Evolutionary conservation across 1,140 invertebrate genomes (phyloP), one percentile per base, ranked within the genome.

Genomic region (Panagrolaimus sp.): DNA sequence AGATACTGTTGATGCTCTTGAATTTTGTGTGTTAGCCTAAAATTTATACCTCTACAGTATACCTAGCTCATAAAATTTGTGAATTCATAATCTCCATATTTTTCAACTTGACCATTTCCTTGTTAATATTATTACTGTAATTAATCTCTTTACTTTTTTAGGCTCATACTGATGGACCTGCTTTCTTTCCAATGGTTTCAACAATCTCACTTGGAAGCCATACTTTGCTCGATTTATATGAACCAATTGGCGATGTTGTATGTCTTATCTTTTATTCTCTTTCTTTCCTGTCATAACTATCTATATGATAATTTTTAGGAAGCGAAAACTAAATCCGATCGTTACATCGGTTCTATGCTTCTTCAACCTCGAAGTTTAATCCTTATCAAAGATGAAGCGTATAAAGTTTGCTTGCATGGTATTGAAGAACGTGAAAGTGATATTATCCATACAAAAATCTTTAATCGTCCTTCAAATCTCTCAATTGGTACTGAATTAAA

Each of bases 131-230:
- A n/a, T n/a, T n/a, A n/a, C n/a, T n/a, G n/a, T n/a, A n/a, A n/a
- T n/a, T n/a, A n/a, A n/a, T n/a, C n/a, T n/a, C n/a, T n/a, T n/a
- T n/a, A n/a, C 7, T 38, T 38, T 38, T 38, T 38, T 38, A 38
- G 32, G 90, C 94, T 4, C 95, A 98, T 87, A 89, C 90, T 48
- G 95, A 98, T 87, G 95, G 95, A 1, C 90, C 91, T 2, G 84
- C 97, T 10, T 98, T 96, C 85, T 90, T 90, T 85, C 93, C 94
- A 15, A 90, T 90, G 26, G 91, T 98, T 55, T 90, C 91, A 12
- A 98, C 94, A 1, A 91, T 98, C 52, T 93, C 89, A 73, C 89
- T 93, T 77, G 93, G 93, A 0, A 93, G 91, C 0, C 90, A 95
- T 82, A 91, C 90, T 38, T 79, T 96, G 14, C 85, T 98, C 58